Evolutionary conservation across 2,113 vertebrate species (phyloP).

Genomic region (Eclectus roratus): DNA sequence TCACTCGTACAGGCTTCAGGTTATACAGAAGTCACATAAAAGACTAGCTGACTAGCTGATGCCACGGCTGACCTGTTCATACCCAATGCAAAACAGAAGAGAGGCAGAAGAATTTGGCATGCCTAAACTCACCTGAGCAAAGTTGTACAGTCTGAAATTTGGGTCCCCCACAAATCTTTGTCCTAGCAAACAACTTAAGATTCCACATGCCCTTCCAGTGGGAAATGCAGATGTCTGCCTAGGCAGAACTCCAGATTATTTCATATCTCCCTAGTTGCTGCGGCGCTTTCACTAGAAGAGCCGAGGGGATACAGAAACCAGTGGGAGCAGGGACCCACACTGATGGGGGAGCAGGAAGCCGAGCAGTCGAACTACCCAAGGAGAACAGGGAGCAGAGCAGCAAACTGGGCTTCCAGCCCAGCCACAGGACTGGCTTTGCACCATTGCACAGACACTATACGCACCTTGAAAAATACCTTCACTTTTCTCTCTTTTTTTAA

Average conservation of each 20-base stretch:
- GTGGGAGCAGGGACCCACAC: too few relatives aligned
- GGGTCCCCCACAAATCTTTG: background rate
- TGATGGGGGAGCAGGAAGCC: fast-evolving
- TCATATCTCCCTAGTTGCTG: fast-evolving
- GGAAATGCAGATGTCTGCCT: background rate
- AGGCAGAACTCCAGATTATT: background rate
- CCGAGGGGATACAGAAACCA: fast-evolving
- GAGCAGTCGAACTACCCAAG: background rate
- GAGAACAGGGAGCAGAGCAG: background rate
- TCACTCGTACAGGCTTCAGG: background rate
- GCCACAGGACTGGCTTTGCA: background rate
- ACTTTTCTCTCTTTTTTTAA: background rate
- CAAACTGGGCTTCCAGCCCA: background rate
- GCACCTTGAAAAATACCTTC: background rate
- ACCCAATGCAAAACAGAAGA: background rate
- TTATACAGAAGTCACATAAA: background rate
- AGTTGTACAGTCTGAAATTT: background rate
- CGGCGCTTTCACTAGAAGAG: background rate
- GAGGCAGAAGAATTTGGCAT: background rate
- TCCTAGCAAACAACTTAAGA: background rate
- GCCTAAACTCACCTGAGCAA: background rate
- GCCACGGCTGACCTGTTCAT: background rate
- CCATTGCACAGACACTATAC: fast-evolving
- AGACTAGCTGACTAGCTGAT: background rate
- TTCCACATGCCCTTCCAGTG: background rate